These are phyloP conservation scores for Pteruthius melanotis DNA, from an alignment of 2,113 vertebrate genomes.

Conservation along the genomic window DNA sequence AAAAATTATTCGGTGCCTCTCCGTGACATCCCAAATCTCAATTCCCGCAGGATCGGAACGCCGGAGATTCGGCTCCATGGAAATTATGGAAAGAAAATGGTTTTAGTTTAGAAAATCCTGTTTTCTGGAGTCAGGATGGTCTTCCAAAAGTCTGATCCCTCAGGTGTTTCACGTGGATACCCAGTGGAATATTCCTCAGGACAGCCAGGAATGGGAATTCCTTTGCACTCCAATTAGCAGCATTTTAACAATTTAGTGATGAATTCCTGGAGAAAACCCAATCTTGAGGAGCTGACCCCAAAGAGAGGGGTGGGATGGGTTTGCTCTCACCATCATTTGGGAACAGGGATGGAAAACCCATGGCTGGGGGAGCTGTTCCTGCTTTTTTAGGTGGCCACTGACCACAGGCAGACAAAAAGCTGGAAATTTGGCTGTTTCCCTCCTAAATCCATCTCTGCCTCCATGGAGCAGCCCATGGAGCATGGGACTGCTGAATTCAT, in stretches of 20 bases:
- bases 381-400: background rate
- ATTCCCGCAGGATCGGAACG: rapidly evolving
- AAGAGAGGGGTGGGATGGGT: background rate
- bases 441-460: background rate
- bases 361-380: background rate
- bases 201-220: too few relatives aligned
- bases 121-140: background rate
- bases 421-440: background rate
- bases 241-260: background rate
- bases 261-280: background rate
- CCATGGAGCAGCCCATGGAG: background rate
- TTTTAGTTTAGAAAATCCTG: background rate
- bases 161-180: rapidly evolving
- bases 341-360: background rate
- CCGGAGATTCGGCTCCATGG: background rate
- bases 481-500: background rate
- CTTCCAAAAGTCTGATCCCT: background rate
- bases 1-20: background rate
- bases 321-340: background rate
- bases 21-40: background rate
- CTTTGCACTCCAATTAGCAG: background rate
- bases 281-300: background rate
- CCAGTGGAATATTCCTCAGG: background rate
- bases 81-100: rapidly evolving
- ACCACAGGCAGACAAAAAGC: background rate